Percentiles rank a stretch among this genome's conserved stretches.
Conservation (phyloP, 2,888 invertebrate species). For the Helleia helle region DNA sequence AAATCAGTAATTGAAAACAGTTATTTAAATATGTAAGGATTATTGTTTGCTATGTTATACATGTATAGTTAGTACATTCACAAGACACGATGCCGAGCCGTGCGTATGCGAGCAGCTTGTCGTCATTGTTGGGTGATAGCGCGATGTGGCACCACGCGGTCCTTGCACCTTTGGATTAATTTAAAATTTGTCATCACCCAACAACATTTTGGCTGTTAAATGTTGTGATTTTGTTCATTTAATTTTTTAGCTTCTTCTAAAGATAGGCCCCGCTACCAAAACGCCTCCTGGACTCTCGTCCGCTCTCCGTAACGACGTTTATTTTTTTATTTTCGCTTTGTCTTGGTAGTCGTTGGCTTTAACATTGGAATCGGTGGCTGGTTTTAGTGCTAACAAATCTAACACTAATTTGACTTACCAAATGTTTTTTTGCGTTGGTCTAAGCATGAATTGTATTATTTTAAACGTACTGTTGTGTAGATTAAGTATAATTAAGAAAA, state of each 20-base stretch:
- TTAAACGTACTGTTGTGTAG: slow-evolving; percentile 29
- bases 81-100: slow-evolving; percentile 17
- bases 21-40: too few relatives aligned
- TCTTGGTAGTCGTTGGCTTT: slow-evolving; percentile 70
- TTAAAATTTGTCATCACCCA: slow-evolving; percentile 51
- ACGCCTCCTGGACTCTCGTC: slow-evolving; percentile 69
- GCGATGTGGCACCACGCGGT: slow-evolving; percentile 45
- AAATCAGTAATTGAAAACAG: too few relatives aligned
- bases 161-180: slow-evolving; percentile 34
- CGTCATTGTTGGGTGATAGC: slow-evolving; percentile 62
- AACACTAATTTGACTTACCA: slow-evolving; percentile 48
- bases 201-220: slow-evolving; percentile 60
- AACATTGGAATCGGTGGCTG: slow-evolving; percentile 63
- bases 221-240: slow-evolving; percentile 54
- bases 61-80: slow-evolving; percentile 6
- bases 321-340: slow-evolving; percentile 65
- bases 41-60: not conserved
- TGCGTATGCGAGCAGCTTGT: slow-evolving; percentile 58
- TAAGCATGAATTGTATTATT: slow-evolving; percentile 47
- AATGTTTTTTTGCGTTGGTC: slow-evolving; percentile 54
- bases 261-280: slow-evolving; percentile 38
- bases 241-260: slow-evolving; percentile 55
- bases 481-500: not conserved
- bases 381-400: slow-evolving; percentile 70
- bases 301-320: slow-evolving; percentile 69